Conservation (phyloP, 2,113 vertebrate species). For the Lepus americanus region DNA sequence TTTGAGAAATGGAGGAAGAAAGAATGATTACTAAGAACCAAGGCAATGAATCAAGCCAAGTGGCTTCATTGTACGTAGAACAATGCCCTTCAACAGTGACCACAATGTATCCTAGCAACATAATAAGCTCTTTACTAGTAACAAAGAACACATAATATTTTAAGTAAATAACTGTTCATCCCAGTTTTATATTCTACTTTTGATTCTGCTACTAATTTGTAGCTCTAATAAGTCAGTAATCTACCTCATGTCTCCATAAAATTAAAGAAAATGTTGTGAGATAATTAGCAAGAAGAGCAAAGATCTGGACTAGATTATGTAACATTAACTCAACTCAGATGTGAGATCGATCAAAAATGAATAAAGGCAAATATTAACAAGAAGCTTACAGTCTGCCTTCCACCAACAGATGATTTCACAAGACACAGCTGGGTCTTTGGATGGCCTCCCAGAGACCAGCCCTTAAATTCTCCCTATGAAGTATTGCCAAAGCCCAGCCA, state of each 20-base stretch:
- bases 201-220: constrained; percentile 44
- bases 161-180: constrained; percentile 10
- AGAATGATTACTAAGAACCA: constrained; percentile 57
- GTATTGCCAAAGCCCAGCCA: not conserved
- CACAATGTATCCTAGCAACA: constrained; percentile 58
- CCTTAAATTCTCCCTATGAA: constrained; percentile 13
- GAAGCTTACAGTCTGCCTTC: not conserved
- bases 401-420: not conserved
- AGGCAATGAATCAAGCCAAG: constrained; percentile 48
- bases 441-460: not conserved
- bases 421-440: not conserved
- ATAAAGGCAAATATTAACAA: constrained; percentile 24
- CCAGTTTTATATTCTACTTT: constrained; percentile 24
- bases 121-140: constrained; percentile 29
- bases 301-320: not conserved
- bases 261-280: constrained; percentile 9
- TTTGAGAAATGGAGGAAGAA: constrained; percentile 47
- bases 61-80: constrained; percentile 48
- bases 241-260: constrained; percentile 19
- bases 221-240: not conserved
- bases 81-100: constrained; percentile 11
- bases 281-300: constrained; percentile 17
- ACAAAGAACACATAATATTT: constrained; percentile 37
- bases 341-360: constrained; percentile 38
- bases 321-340: constrained; percentile 63